Percentiles rank a stretch among this genome's conserved stretches.
Evolutionary conservation across 2,797 vertebrate genomes (phyloP).

Genomic region (Myotis vivesi): DNA sequence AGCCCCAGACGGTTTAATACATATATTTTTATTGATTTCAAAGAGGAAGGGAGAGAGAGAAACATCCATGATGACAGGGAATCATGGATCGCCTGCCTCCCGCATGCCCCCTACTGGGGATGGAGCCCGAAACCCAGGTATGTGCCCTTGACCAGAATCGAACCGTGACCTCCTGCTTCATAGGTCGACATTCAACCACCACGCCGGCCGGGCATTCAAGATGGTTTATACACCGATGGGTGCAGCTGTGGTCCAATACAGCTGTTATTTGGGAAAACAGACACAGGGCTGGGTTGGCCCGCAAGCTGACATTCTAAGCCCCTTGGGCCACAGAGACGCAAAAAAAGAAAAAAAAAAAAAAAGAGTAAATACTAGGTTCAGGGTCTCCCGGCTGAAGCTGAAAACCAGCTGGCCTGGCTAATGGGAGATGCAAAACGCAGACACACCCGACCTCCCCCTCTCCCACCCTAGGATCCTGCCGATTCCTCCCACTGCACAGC

Average conservation of each 20-base stretch:
- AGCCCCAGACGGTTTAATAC: not conserved
- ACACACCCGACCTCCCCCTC: not conserved
- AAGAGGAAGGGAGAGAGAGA: too few relatives aligned
- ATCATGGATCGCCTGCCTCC: too few relatives aligned
- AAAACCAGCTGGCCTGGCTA: not conserved
- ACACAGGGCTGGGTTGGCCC: not conserved
- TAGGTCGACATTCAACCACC: too few relatives aligned
- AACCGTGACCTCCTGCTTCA: too few relatives aligned
- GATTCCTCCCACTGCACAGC: not conserved
- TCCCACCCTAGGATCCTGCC: not conserved
- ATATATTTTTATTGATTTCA: too few relatives aligned
- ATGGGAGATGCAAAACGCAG: not conserved
- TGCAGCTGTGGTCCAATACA: not conserved
- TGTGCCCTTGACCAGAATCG: too few relatives aligned
- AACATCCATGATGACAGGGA: too few relatives aligned
- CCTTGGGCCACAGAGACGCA: not conserved
- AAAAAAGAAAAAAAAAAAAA: too few relatives aligned
- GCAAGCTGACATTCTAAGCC: not conserved
- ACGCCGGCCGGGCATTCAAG: not conserved
- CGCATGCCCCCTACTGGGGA: too few relatives aligned
- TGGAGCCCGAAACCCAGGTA: accelerated
- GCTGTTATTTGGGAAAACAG: not conserved
- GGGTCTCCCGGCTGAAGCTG: not conserved
- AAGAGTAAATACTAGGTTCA: not conserved
- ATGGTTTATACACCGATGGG: not conserved